Evolutionary conservation across 2,888 invertebrate genomes (phyloP).

Genomic region (Clistopyga incitator): DNA sequence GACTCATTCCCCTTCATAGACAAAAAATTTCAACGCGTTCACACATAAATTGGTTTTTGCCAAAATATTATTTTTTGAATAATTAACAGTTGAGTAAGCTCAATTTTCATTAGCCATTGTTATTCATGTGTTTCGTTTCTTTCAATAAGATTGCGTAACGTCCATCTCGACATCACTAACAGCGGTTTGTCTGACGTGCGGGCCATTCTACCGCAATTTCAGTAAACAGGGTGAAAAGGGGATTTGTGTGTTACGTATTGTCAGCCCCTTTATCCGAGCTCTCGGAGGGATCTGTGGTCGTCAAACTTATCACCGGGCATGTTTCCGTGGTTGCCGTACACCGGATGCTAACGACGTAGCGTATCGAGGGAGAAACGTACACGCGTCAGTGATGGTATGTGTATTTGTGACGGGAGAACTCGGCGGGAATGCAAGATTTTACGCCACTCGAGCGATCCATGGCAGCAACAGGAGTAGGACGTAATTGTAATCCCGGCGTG

Average conservation of each 20-base stretch:
- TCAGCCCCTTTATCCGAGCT: constrained; percentile 40
- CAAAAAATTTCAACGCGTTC: too few species aligned
- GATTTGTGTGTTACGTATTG: constrained; percentile 40
- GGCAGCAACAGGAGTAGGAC: constrained; percentile 23
- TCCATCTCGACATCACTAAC: neutral
- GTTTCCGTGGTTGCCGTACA: constrained; percentile 16
- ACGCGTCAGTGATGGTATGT: neutral
- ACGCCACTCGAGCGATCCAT: constrained; percentile 41
- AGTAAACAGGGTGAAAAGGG: constrained; percentile 50
- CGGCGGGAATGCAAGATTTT: constrained; percentile 41
- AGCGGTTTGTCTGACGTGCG: neutral
- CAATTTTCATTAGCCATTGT: too few species aligned
- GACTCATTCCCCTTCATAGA: too few species aligned
- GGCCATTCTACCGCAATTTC: constrained; percentile 18
- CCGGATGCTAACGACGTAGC: constrained; percentile 8
- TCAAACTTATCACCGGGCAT: constrained; percentile 33
- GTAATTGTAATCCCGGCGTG: constrained; percentile 58
- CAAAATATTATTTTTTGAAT: too few species aligned
- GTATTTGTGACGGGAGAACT: constrained; percentile 30
- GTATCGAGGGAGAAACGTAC: neutral
- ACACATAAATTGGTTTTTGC: too few species aligned
- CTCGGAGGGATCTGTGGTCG: constrained; percentile 37
- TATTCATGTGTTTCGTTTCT: neutral
- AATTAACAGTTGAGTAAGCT: too few species aligned
- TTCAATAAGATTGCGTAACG: constrained; percentile 15